Percentiles rank a stretch among this genome's conserved stretches.
Evolutionary conservation across 2,888 invertebrate genomes (phyloP).

Genomic region (Polyploca ridens): DNA sequence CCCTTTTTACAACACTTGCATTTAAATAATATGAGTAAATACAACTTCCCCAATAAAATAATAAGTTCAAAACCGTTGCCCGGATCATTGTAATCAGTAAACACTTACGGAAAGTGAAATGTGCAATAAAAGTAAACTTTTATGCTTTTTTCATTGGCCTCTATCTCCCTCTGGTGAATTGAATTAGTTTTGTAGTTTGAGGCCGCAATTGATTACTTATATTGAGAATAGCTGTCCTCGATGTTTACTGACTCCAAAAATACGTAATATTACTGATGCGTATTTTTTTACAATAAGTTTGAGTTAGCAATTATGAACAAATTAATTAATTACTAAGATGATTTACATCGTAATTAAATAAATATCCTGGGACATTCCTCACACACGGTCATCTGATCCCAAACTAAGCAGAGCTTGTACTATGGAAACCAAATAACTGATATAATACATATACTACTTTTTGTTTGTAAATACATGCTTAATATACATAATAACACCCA

Average conservation of each 20-base stretch:
- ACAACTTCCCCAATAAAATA: conserved; percentile 7
- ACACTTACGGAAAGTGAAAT: conserved; percentile 34
- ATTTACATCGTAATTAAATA: no score
- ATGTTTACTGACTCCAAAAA: neutral
- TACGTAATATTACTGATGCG: neutral
- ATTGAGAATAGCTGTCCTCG: neutral
- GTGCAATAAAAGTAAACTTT: conserved; percentile 59
- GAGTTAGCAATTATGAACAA: no score
- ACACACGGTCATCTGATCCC: no score
- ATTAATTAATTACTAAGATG: no score
- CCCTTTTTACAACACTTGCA: no score
- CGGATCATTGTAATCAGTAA: conserved; percentile 4
- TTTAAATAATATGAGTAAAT: neutral
- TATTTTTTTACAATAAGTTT: no score
- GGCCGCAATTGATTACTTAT: conserved; percentile 25
- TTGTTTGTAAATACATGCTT: no score
- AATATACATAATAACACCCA: no score
- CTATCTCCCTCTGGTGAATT: conserved; percentile 32
- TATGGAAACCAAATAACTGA: no score
- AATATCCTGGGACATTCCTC: no score
- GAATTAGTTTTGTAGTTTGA: conserved; percentile 32
- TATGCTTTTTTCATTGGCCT: conserved; percentile 63
- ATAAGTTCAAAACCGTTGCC: neutral
- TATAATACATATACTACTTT: no score
- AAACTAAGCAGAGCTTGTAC: no score